Percentiles rank a stretch among this genome's conserved stretches.
Conservation (phyloP, 64 coral and sea anemone species). For the Montipora efflorescens region DNA sequence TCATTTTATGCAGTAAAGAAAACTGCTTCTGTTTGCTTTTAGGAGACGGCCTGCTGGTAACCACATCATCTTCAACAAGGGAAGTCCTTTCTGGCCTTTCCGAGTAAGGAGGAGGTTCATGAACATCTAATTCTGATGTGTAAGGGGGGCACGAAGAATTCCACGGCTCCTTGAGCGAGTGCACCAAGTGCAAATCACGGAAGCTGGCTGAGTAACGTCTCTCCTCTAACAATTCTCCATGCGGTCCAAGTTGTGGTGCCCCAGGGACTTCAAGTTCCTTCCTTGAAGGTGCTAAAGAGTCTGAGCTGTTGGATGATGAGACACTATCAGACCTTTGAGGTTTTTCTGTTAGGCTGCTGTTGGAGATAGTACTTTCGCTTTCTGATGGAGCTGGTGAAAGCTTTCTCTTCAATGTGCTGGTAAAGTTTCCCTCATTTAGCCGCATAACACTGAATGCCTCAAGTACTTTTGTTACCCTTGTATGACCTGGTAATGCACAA, state of each 20-base stretch:
- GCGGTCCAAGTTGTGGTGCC: constrained; percentile 32
- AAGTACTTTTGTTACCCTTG: constrained; percentile 86
- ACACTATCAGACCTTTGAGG: constrained; percentile 57
- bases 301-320: constrained; percentile 72
- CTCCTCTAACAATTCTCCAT: constrained; percentile 56
- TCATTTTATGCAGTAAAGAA: constrained; percentile 73
- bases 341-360: constrained; percentile 53
- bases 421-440: constrained; percentile 92
- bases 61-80: constrained; percentile 84
- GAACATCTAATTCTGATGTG: constrained; percentile 63
- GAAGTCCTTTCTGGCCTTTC: constrained; percentile 62
- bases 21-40: constrained; percentile 70
- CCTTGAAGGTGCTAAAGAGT: constrained; percentile 23
- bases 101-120: constrained; percentile 77
- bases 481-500: constrained; percentile 64
- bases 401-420: constrained; percentile 78
- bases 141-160: constrained; percentile 79
- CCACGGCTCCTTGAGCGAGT: constrained; percentile 64
- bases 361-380: constrained; percentile 36
- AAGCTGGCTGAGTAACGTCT: constrained; percentile 93
- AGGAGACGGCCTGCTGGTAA: constrained; percentile 56
- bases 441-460: constrained; percentile 93
- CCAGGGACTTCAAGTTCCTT: constrained; percentile 37
- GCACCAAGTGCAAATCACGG: constrained; percentile 65
- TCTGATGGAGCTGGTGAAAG: constrained; percentile 56